Evolutionary conservation across 23 tunicate species (phyloP).

Genomic region (Trididemnum clinides): DNA sequence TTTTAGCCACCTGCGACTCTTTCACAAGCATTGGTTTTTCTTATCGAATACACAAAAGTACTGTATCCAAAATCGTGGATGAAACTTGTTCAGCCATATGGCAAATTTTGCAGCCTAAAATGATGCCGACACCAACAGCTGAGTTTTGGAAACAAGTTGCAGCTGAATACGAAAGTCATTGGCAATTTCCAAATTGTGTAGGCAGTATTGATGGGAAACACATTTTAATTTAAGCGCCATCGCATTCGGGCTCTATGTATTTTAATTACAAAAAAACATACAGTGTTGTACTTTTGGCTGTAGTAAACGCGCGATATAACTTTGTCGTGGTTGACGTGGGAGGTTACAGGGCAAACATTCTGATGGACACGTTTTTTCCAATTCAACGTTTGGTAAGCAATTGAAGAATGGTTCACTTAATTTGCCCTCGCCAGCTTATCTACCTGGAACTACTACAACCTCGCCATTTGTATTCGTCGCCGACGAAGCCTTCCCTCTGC

Average conservation of each 20-base stretch:
- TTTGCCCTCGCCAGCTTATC: too few species aligned
- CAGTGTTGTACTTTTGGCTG: slow-evolving; percentile 45
- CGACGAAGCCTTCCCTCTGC: too few species aligned
- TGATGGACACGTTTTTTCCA: slow-evolving; percentile 44
- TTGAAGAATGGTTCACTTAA: too few species aligned
- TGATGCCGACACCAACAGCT: slow-evolving; percentile 4
- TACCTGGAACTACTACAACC: too few species aligned
- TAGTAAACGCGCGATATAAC: slow-evolving; percentile 32
- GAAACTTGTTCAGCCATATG: slow-evolving; percentile 47
- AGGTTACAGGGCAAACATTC: slow-evolving; percentile 41
- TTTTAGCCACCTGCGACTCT: neutral
- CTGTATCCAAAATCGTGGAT: slow-evolving; percentile 14
- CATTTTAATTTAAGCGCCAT: slow-evolving; percentile 34
- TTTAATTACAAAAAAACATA: slow-evolving; percentile 46
- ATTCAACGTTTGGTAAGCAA: slow-evolving; percentile 41
- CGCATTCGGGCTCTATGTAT: slow-evolving; percentile 34
- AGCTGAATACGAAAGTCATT: neutral
- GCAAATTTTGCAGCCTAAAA: slow-evolving; percentile 18
- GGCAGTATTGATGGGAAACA: slow-evolving; percentile 56
- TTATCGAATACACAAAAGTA: slow-evolving; percentile 15
- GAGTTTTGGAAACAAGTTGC: slow-evolving; percentile 4
- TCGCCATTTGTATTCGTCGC: too few species aligned
- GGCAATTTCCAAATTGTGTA: slow-evolving; percentile 54
- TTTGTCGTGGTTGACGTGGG: slow-evolving; percentile 38
- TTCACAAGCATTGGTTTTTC: slow-evolving; percentile 4